Conservation (phyloP, 2,797 vertebrate species). For the Gymnoscopelus braueri region DNA sequence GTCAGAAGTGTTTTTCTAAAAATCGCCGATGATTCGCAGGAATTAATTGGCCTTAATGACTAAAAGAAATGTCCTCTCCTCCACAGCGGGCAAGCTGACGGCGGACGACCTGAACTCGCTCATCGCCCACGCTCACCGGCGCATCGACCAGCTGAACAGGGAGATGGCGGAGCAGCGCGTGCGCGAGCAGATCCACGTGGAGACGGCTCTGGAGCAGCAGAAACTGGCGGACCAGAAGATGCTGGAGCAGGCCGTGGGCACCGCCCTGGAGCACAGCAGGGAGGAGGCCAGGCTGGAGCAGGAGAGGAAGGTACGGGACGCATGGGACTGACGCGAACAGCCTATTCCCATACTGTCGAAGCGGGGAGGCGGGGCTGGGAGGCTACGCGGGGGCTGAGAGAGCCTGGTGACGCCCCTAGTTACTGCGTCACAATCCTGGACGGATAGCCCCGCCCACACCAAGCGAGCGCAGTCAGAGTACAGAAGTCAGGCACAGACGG, state of each 20-base stretch:
- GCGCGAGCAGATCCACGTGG: conserved; percentile 89
- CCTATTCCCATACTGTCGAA: too few relatives aligned
- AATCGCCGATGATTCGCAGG: too few relatives aligned
- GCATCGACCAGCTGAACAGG: conserved; percentile 93
- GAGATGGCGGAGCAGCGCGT: conserved; percentile 92
- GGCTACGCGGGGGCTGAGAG: too few relatives aligned
- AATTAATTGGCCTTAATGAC: too few relatives aligned
- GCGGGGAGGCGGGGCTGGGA: too few relatives aligned
- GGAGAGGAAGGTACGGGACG: conserved; percentile 87
- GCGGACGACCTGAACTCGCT: conserved; percentile 91
- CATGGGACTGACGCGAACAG: too few relatives aligned
- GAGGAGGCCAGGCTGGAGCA: conserved; percentile 86
- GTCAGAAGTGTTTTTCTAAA: too few relatives aligned
- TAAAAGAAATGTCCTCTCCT: not conserved
- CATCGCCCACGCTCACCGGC: conserved; percentile 93
- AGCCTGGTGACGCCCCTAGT: too few relatives aligned
- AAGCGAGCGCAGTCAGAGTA: too few relatives aligned
- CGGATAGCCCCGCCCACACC: too few relatives aligned
- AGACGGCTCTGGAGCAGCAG: conserved; percentile 88
- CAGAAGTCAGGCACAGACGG: too few relatives aligned
- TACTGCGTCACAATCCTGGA: too few relatives aligned
- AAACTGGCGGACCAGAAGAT: conserved; percentile 87
- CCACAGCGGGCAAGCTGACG: conserved; percentile 88
- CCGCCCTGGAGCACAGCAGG: conserved; percentile 84
- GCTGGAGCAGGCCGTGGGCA: conserved; percentile 83